phyloP scores from a whole-genome alignment of 2,113 vertebrate species.

The Chaetorhynchus papuensis region DNA sequence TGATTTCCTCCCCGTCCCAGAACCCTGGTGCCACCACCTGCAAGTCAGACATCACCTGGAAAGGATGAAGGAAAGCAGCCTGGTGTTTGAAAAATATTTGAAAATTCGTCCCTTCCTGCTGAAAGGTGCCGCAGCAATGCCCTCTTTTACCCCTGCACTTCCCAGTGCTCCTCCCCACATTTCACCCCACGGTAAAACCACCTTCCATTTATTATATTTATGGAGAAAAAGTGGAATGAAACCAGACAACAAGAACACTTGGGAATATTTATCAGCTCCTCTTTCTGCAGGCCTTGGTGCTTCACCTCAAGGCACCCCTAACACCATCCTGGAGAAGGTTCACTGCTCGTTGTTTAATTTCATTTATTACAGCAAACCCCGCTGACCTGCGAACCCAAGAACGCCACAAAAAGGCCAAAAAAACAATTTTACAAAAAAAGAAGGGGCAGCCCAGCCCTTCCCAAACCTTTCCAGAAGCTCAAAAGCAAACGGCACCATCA shows the following conservation, averaged over 20 bases:
- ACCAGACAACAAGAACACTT: not conserved
- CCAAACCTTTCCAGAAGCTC: not conserved
- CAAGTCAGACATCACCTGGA: not conserved
- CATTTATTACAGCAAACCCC: not conserved
- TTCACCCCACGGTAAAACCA: not conserved
- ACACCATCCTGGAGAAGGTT: too few relatives aligned
- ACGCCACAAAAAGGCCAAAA: too few relatives aligned
- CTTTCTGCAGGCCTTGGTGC: not conserved
- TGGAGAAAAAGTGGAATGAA: not conserved
- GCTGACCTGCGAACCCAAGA: not conserved
- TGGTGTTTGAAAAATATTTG: too few relatives aligned
- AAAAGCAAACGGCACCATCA: not conserved
- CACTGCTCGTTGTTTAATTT: not conserved
- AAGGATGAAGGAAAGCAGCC: not conserved
- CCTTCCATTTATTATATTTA: not conserved
- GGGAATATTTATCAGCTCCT: not conserved
- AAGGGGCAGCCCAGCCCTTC: not conserved
- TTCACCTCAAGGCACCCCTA: not conserved
- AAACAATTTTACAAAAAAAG: too few relatives aligned
- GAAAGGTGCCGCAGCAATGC: not conserved
- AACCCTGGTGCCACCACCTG: not conserved
- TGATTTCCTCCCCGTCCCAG: not conserved
- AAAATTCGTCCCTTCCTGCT: not conserved
- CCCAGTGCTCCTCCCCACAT: not conserved
- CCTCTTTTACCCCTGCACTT: not conserved